Conservation (phyloP, 2,797 vertebrate genomes). For the Pelobates cultripes region DNA sequence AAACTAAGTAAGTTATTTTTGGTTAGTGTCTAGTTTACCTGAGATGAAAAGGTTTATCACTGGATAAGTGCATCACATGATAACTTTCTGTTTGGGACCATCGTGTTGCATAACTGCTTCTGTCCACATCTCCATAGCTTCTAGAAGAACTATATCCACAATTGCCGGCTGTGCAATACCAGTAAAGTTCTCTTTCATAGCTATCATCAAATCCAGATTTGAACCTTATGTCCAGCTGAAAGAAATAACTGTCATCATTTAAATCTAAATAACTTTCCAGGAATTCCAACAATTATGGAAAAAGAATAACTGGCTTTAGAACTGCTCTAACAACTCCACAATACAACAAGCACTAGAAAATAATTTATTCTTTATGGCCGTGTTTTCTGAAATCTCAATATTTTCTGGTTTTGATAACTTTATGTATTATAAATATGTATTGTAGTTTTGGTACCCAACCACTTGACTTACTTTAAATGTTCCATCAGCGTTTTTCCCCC, state of each 20-base stretch:
- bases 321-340: no score
- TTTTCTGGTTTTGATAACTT: no score
- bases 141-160: constrained; percentile 4
- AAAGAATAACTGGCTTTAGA: no score
- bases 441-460: no score
- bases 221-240: constrained; percentile 45
- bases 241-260: not conserved
- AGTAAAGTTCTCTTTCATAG: not conserved
- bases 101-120: not conserved
- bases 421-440: no score
- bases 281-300: no score
- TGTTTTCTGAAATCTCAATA: no score
- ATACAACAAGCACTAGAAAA: no score
- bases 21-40: constrained; percentile 9
- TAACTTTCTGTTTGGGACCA: constrained; percentile 40
- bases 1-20: not conserved
- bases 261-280: no score
- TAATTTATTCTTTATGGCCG: no score
- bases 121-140: not conserved
- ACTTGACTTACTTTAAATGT: constrained; percentile 15
- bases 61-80: not conserved
- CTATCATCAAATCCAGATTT: constrained; percentile 11
- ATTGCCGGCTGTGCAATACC: constrained; percentile 14
- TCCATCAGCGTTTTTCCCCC: not conserved
- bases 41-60: constrained; percentile 38